Evolutionary conservation across 2,888 invertebrate genomes (phyloP), one percentile per base, ranked within the genome.

Genomic region (Dioctria rufipes): DNA sequence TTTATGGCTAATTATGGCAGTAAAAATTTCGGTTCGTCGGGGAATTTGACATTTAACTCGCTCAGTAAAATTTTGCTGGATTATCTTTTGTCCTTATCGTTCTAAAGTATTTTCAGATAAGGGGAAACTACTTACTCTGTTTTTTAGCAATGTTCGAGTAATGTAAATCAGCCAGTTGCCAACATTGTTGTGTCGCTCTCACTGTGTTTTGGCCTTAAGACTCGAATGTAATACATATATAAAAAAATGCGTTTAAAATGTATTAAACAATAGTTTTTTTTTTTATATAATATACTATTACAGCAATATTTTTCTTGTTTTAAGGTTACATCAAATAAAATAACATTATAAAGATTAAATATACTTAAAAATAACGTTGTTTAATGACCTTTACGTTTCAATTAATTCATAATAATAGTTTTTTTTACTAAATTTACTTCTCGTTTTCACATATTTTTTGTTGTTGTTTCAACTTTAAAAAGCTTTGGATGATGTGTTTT

Each of bases 301-400:
- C 80, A 80, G 73, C 63, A 73, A 73, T 80, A 73, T 73, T 80
- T 42, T 67, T 67, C 37, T 25, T 25, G 25, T 25, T 80, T 80
- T 73, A 80, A 73, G 80, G 69, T 69, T 80, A 80, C 80, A 80
- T 80, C 73, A 80, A 80, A 80, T 80, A 73, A 77, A 77, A 80
- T 80, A 80, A 80, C 80, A 80, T 80, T 80, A 51, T 80, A 73
- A 80, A 80, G 80, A 80, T 80, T 80, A 80, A 80, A 80, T 80
- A 80, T 80, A 80, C 80, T 80, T 80, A 80, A 80, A 80, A 73
- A 80, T 80, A 80, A 80, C 71, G 63, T 67, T 79, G 73, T 63
- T 77, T 63, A 77, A 77, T 77, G 43, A 77, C 63, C 77, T 77
- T 77, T 77, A 63, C 77, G 77, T 63, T 80, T 80, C 71, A 80